phyloP scores from a whole-genome alignment of 2,888 invertebrate genomes.

The Caenorhabditis angaria region DNA sequence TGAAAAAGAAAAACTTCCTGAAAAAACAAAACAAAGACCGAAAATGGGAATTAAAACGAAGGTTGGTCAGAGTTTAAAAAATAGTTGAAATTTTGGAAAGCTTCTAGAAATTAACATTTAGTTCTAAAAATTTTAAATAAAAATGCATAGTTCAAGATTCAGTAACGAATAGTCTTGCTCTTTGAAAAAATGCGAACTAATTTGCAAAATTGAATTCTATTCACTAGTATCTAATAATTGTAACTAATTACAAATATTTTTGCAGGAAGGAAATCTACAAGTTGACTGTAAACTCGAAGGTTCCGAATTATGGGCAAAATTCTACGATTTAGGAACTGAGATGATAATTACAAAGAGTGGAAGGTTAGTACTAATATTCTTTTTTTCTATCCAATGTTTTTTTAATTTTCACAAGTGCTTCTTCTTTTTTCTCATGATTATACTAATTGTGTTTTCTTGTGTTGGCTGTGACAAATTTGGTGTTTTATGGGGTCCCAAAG shows the following conservation, averaged over 20 bases:
- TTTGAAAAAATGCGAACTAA: constrained; percentile 1
- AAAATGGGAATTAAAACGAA: constrained; percentile 28
- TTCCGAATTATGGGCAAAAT: constrained; percentile 97
- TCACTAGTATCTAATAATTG: not conserved
- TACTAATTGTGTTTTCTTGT: constrained; percentile 1
- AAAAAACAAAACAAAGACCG: constrained; percentile 1
- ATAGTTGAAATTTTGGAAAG: not conserved
- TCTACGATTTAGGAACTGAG: constrained; percentile 86
- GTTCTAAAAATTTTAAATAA: not conserved
- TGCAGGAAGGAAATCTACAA: constrained; percentile 42
- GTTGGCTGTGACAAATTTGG: too few species aligned
- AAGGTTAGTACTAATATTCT: constrained; percentile 78
- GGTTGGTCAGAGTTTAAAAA: constrained; percentile 6
- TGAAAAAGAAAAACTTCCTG: constrained; percentile 7
- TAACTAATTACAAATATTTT: not conserved
- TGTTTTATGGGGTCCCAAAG: constrained; percentile 3
- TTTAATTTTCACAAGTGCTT: constrained; percentile 11
- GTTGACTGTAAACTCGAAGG: constrained; percentile 91
- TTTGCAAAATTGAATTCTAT: not conserved
- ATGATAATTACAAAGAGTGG: constrained; percentile 99
- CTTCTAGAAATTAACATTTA: not conserved
- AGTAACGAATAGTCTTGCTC: not conserved
- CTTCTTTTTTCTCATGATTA: constrained; percentile 5
- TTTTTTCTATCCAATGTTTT: not conserved
- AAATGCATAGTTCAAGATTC: not conserved